Conservation (phyloP, 2,888 invertebrate genomes). For the Drosophila crucigera region DNA sequence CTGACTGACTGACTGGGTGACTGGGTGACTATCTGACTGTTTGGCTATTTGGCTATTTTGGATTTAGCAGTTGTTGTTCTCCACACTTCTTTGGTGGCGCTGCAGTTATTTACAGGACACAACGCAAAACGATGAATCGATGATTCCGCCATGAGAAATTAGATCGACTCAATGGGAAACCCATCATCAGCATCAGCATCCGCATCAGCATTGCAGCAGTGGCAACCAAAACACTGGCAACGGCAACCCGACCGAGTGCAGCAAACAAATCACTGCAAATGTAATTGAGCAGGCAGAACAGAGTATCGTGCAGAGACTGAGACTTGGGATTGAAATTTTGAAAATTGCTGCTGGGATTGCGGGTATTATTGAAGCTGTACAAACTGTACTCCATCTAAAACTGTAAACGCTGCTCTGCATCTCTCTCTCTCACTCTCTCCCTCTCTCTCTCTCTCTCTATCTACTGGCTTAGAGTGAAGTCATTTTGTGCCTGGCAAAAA, state of each 20-base stretch:
- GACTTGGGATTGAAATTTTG: conserved; percentile 77
- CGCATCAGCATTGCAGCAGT: conserved; percentile 61
- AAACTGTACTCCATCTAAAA: conserved; percentile 35
- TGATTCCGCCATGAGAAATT: conserved; percentile 82
- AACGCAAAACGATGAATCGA: conserved; percentile 80
- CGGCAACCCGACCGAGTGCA: conserved; percentile 37
- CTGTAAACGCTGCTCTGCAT: conserved; percentile 17
- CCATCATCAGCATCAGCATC: conserved; percentile 75
- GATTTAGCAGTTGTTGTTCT: conserved; percentile 23
- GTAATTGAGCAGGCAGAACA: conserved; percentile 45
- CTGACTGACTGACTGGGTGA: neutral
- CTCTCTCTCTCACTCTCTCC: neutral
- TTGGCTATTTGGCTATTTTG: conserved; percentile 41
- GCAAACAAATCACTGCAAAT: conserved; percentile 74
- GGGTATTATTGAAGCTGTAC: conserved; percentile 66
- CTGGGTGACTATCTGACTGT: conserved; percentile 16
- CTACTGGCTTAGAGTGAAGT: conserved; percentile 50
- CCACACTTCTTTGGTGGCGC: conserved; percentile 37
- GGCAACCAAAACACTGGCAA: conserved; percentile 22
- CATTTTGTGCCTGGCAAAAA: conserved; percentile 71
- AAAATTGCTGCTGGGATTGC: conserved; percentile 82
- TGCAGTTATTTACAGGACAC: conserved; percentile 70
- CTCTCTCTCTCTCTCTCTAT: neutral
- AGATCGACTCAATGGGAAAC: conserved; percentile 72
- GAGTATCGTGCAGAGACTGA: conserved; percentile 17